Conservation (phyloP, 1,140 invertebrate genomes). For the Drosophila grimshawi region DNA sequence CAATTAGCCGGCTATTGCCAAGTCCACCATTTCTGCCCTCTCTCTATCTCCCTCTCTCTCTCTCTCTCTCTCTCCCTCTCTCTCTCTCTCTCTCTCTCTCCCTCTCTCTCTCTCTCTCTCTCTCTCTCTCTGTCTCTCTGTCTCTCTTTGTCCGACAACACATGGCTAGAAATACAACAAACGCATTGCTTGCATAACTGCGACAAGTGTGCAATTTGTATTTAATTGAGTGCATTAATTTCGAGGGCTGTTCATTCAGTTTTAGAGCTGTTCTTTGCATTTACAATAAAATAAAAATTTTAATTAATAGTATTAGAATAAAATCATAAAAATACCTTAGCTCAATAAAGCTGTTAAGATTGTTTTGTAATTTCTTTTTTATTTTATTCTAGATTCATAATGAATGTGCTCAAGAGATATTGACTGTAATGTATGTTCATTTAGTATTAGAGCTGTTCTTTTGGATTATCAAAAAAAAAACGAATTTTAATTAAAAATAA, state of each 20-base stretch:
- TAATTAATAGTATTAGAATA: not conserved
- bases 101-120: not conserved
- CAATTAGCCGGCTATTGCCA: slow-evolving; percentile 3
- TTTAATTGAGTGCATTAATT: slow-evolving; percentile 64
- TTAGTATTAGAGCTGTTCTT: no score
- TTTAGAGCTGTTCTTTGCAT: not conserved
- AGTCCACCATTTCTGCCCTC: slow-evolving; percentile 8
- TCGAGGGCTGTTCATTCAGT: slow-evolving; percentile 23
- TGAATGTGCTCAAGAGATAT: no score
- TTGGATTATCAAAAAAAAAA: no score
- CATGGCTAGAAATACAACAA: slow-evolving; percentile 41
- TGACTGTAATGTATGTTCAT: no score
- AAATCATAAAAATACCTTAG: not conserved
- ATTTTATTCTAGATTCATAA: no score
- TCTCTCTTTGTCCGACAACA: not conserved
- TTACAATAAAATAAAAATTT: not conserved
- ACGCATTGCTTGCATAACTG: slow-evolving; percentile 71
- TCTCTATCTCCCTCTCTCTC: not conserved
- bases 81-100: no score
- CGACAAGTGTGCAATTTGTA: slow-evolving; percentile 76
- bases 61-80: not conserved
- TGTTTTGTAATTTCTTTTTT: no score
- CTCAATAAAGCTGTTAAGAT: no score
- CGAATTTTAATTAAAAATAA: no score
- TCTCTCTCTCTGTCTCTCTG: no score